These are phyloP conservation scores for Thunnus maccoyii DNA, from an alignment of 2,113 vertebrate species.

Conservation along the genomic window DNA sequence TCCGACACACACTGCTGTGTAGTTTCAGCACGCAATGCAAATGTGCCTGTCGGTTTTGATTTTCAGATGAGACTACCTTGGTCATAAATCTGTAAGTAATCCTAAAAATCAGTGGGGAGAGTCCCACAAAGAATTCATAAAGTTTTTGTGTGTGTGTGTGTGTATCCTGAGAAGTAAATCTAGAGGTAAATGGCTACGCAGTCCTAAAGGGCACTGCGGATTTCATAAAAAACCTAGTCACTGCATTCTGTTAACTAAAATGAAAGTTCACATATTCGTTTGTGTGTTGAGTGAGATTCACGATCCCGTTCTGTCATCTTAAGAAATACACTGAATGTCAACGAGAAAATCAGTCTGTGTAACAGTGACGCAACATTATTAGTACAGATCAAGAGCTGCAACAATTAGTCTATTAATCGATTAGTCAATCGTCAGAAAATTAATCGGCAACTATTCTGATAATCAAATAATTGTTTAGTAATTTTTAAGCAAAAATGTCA, in stretches of 20 bases:
- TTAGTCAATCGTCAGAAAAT: no score
- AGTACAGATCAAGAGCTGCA: not conserved
- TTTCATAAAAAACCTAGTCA: not conserved
- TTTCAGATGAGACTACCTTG: conserved; percentile 54
- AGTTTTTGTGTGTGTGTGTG: not conserved
- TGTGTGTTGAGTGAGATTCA: not conserved
- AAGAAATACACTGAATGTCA: not conserved
- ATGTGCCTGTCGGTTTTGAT: conserved; percentile 71
- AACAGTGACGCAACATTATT: not conserved
- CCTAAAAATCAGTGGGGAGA: conserved; percentile 54
- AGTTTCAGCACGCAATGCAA: conserved; percentile 45
- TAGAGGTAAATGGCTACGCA: not conserved
- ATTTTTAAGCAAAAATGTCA: no score
- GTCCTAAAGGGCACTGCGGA: not conserved
- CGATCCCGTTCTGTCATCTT: not conserved
- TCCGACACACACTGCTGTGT: conserved; percentile 15
- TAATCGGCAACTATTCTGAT: no score
- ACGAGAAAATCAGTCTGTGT: not conserved
- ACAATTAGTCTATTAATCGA: no score
- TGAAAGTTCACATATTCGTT: not conserved
- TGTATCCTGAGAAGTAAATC: not conserved
- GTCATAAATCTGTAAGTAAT: conserved; percentile 72
- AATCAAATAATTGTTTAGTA: no score
- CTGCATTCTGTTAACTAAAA: not conserved
- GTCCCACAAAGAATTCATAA: conserved; percentile 12